phyloP scores from a whole-genome alignment of 2,797 vertebrate genomes.

The Sylvia borin region DNA sequence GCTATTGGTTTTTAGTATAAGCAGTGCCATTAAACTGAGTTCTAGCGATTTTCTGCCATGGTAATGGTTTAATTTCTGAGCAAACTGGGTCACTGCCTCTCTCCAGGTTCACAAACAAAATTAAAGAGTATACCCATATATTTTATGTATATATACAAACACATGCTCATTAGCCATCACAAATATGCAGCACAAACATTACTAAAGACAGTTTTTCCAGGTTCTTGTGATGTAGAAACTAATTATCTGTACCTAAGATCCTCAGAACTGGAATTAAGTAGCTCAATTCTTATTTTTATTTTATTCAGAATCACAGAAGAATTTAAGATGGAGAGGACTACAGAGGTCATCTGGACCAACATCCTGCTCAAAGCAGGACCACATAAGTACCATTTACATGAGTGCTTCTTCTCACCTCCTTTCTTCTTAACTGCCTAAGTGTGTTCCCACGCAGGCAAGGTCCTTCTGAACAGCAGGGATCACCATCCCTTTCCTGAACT shows the following conservation, averaged over 20 bases:
- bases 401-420: not conserved
- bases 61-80: constrained; percentile 8
- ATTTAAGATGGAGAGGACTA: not conserved
- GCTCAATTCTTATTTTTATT: not conserved
- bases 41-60: not conserved
- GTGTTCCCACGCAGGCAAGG: accelerated
- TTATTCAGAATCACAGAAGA: not conserved
- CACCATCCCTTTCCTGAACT: not conserved
- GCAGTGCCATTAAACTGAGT: not conserved
- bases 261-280: constrained; percentile 15
- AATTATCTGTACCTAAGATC: not conserved
- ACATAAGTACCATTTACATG: not conserved
- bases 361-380: not conserved
- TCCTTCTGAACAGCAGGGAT: not conserved
- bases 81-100: constrained; percentile 34
- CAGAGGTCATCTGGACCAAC: not conserved
- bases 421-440: not conserved
- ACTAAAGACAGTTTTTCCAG: constrained; percentile 36
- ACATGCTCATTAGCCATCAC: constrained; percentile 37
- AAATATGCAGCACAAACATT: constrained; percentile 31
- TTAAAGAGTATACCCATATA: constrained; percentile 12
- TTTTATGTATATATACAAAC: constrained; percentile 50
- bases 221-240: constrained; percentile 31
- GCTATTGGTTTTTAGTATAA: constrained; percentile 11
- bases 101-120: constrained; percentile 51